These are phyloP conservation scores for Xylocampa areola DNA, from an alignment of 2,888 invertebrate genomes.

Conservation along the genomic window DNA sequence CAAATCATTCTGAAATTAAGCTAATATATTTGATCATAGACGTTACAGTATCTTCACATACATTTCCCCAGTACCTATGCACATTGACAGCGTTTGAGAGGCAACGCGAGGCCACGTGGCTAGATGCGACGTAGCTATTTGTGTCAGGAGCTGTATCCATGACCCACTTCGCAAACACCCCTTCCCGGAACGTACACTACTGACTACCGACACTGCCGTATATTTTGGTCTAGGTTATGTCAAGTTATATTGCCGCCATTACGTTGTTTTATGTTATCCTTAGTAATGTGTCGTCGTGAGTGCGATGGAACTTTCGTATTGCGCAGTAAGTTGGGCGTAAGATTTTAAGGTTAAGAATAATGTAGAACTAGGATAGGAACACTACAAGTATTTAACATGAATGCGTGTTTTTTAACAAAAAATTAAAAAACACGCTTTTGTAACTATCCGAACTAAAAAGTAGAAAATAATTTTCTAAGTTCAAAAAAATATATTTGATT, in stretches of 20 bases:
- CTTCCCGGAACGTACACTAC: slow-evolving; percentile 67
- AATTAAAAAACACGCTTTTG: too few species aligned
- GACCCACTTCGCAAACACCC: slow-evolving; percentile 84
- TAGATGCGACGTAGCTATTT: slow-evolving; percentile 84
- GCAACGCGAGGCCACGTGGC: slow-evolving; percentile 79
- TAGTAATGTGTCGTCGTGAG: slow-evolving; percentile 42
- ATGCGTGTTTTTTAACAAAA: too few species aligned
- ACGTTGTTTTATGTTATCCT: slow-evolving; percentile 58
- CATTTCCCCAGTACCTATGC: too few species aligned
- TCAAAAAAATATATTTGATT: too few species aligned
- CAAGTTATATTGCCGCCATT: slow-evolving; percentile 67
- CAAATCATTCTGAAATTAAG: too few species aligned
- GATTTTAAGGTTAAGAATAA: background rate
- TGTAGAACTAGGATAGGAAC: background rate
- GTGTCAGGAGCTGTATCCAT: slow-evolving; percentile 88
- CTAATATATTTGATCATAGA: too few species aligned
- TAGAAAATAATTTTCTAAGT: too few species aligned
- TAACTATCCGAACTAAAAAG: too few species aligned
- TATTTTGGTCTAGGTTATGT: slow-evolving; percentile 86
- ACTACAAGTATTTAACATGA: too few species aligned
- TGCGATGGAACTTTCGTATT: slow-evolving; percentile 30
- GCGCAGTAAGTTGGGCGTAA: background rate
- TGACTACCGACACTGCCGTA: slow-evolving; percentile 70
- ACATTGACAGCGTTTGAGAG: slow-evolving; percentile 70
- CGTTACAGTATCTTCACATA: slow-evolving; percentile 33